Percentiles rank a stretch among this genome's conserved stretches.
Conservation (phyloP, 1,140 invertebrate species). For the Leptinotarsa undecemlineata region DNA sequence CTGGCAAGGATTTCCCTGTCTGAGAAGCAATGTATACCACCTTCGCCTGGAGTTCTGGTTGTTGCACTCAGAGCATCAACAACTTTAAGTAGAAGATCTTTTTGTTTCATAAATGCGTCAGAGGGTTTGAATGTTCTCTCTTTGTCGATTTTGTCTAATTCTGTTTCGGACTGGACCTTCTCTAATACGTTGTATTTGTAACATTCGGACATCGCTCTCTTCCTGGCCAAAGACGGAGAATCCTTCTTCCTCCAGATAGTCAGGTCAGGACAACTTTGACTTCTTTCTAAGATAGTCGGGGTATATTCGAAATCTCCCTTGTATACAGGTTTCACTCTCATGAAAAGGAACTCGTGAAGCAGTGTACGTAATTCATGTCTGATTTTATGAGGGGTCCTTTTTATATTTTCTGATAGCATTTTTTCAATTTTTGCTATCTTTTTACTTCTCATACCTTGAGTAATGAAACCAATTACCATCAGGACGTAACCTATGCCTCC, state of each 20-base stretch:
- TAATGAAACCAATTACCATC: slow-evolving; percentile 89
- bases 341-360: slow-evolving; percentile 50
- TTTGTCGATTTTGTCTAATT: slow-evolving; percentile 75
- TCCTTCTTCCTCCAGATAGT: slow-evolving; percentile 57
- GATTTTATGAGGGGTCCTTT: slow-evolving; percentile 76
- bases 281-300: slow-evolving; percentile 50
- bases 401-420: slow-evolving; percentile 73
- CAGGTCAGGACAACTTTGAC: slow-evolving; percentile 65
- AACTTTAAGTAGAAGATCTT: slow-evolving; percentile 71
- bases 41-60: slow-evolving; percentile 53
- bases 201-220: slow-evolving; percentile 65
- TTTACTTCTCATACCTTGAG: slow-evolving; percentile 73
- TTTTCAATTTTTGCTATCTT: slow-evolving; percentile 74
- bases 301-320: slow-evolving; percentile 55
- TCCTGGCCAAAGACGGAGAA: slow-evolving; percentile 59
- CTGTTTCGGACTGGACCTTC: slow-evolving; percentile 74
- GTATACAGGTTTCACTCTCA: slow-evolving; percentile 59
- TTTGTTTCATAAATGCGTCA: slow-evolving; percentile 68
- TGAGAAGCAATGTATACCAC: slow-evolving; percentile 51
- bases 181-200: slow-evolving; percentile 57
- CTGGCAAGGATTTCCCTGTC: slow-evolving; percentile 66
- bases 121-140: slow-evolving; percentile 69
- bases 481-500: slow-evolving; percentile 88
- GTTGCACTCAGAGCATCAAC: slow-evolving; percentile 72
- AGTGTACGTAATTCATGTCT: slow-evolving; percentile 67